Conservation (phyloP, 1,140 invertebrate species). For the Wiebesia pumilae region DNA sequence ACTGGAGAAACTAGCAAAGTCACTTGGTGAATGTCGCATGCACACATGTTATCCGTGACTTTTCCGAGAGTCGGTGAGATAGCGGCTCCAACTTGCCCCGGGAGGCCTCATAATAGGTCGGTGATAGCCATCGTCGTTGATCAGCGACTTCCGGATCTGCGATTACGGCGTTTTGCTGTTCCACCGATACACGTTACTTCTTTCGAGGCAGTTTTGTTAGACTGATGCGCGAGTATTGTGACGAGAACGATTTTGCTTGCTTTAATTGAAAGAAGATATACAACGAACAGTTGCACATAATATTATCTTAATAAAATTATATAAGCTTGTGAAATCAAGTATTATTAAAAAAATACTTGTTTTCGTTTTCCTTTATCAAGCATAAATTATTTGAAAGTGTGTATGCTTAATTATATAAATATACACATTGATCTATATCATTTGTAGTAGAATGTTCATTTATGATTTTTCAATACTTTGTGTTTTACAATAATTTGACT, state of each 20-base stretch:
- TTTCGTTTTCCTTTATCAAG: no score
- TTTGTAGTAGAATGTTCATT: no score
- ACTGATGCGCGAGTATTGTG: neutral
- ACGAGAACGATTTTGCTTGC: neutral
- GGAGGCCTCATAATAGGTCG: constrained; percentile 21
- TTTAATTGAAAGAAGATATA: neutral
- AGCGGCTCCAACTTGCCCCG: constrained; percentile 12
- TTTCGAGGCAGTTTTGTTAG: neutral
- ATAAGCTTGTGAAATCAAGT: neutral
- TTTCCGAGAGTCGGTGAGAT: constrained; percentile 32
- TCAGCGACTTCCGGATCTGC: constrained; percentile 25
- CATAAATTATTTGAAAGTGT: no score
- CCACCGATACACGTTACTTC: neutral
- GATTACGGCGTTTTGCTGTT: no score
- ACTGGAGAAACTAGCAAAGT: constrained; percentile 45
- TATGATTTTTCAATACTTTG: no score
- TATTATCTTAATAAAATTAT: neutral
- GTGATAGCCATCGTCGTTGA: constrained; percentile 4
- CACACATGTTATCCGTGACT: neutral
- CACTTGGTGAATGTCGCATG: constrained; percentile 54
- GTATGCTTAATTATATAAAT: no score
- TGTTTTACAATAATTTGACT: no score
- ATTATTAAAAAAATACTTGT: no score
- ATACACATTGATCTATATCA: no score
- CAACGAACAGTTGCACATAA: neutral